Base-by-base conservation (phyloP, 1,140 invertebrate genomes). In the Spodoptera frugiperda region DNA sequence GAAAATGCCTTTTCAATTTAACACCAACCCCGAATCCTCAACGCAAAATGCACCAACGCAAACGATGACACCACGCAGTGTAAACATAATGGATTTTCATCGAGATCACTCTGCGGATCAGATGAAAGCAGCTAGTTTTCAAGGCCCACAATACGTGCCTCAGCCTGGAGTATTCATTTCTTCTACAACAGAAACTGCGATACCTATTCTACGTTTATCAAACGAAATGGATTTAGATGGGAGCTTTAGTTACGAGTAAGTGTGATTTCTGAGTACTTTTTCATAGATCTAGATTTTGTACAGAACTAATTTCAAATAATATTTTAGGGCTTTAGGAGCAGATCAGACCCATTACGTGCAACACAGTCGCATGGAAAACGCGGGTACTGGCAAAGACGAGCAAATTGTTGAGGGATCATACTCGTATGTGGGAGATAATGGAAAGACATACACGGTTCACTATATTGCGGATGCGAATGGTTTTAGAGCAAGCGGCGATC, bases 331-430 rank as follows among this genome's bases (percentile, higher is more conserved):
- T 21, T 78, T 95, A 75, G 94, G 93, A 53, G 94, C 92, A 21
- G 94, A 95, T 82, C 93, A 94, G 79, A 95, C 93, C 17, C 94
- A 94, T 88, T 92, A 94, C 76, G 91, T 94, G 67, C 94, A 94
- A 86, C 91, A 94, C 68, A 95, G 95, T 78, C 94, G 94, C 80
- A 92, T 95, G 83, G 94, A 94, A 84, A 95, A 95, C 82, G 85
- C 90, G 39, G 95, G 95, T 44, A 91, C 89, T 74, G 94, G 95
- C 19, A 91, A 95, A 77, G 94, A 94, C 83, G 94, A 95, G 65
- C 94, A 95, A 85, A 91, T 95, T 11, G 95, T 95, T n/a, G 94
- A 95, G 83, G 96, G 96, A 59, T 95, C 95, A 12, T 96, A 96
- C 88, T 95, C 95, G 17, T 96, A 96, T 85, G 92, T 95, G 15